These are phyloP conservation scores for Neomorphus geoffroyi DNA, from an alignment of 2,797 vertebrate species.

Conservation along the genomic window DNA sequence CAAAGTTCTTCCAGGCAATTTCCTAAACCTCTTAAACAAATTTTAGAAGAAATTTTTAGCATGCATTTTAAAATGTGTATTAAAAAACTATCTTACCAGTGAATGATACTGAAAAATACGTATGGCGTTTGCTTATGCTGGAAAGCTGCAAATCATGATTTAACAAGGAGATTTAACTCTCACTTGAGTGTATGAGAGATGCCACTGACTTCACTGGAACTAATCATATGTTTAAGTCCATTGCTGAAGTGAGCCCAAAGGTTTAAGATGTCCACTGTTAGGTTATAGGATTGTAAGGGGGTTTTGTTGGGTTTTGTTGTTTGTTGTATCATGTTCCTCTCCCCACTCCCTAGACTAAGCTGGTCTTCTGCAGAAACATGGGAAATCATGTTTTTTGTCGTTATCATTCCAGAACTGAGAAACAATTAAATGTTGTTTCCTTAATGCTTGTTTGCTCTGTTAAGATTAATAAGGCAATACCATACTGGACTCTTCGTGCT, in stretches of 20 bases:
- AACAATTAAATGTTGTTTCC: background rate
- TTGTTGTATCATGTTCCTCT: background rate
- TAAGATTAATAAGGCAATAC: background rate
- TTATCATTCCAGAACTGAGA: background rate
- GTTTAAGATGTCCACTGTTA: background rate
- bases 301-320: background rate
- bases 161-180: background rate
- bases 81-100: background rate
- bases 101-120: background rate
- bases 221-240: background rate
- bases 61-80: background rate
- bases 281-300: background rate
- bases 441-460: background rate
- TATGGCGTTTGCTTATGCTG: background rate
- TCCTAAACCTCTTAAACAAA: background rate
- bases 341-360: background rate
- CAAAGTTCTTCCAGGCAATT: background rate
- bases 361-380: background rate
- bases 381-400: background rate
- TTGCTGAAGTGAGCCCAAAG: background rate
- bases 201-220: background rate
- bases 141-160: background rate
- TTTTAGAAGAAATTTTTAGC: background rate
- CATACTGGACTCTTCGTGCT: background rate
- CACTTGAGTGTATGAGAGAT: background rate